A percentile compares a stretch with the other conserved stretches of the same genome.
Evolutionary conservation across 2,113 vertebrate genomes (phyloP).

Genomic region (Synchiropus splendidus): DNA sequence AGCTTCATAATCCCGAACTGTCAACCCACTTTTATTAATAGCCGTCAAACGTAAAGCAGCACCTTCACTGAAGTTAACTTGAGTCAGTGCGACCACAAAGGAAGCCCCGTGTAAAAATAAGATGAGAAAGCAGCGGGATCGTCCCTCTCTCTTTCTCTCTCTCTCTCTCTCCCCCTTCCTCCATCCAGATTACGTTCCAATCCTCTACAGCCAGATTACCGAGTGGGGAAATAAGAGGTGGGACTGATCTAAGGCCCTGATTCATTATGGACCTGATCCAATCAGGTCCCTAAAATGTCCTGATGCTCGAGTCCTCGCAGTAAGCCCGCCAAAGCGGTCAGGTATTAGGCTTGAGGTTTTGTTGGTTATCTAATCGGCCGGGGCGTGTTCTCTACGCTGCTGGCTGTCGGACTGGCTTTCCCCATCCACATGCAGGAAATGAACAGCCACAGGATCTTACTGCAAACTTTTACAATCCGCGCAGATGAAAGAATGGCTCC

Average conservation of each 20-base stretch:
- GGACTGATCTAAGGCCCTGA: slow-evolving; percentile 37
- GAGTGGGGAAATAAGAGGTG: slow-evolving; percentile 44
- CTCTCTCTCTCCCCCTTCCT: slow-evolving; percentile 10
- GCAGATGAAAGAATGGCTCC: no score
- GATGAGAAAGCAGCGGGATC: slow-evolving; percentile 26
- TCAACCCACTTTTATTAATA: no score
- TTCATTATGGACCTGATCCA: slow-evolving; percentile 46
- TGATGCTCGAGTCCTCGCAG: slow-evolving; percentile 1
- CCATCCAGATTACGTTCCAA: slow-evolving; percentile 54
- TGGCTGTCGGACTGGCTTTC: background rate
- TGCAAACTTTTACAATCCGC: no score
- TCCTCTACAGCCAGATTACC: slow-evolving; percentile 49
- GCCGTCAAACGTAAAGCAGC: no score
- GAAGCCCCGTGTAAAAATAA: background rate
- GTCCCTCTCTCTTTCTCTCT: slow-evolving; percentile 5
- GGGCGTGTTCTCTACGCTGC: background rate
- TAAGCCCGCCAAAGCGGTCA: slow-evolving; percentile 17
- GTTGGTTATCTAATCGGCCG: slow-evolving; percentile 1
- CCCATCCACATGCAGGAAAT: background rate
- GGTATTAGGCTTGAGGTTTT: slow-evolving; percentile 6
- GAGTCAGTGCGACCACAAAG: background rate
- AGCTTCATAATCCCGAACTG: no score
- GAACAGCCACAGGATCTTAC: background rate
- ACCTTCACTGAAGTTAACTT: no score
- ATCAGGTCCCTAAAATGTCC: slow-evolving; percentile 25